Evolutionary conservation across 1,140 invertebrate genomes (phyloP), one percentile per base, ranked within the genome.

Genomic region (Liolophura sinensis): DNA sequence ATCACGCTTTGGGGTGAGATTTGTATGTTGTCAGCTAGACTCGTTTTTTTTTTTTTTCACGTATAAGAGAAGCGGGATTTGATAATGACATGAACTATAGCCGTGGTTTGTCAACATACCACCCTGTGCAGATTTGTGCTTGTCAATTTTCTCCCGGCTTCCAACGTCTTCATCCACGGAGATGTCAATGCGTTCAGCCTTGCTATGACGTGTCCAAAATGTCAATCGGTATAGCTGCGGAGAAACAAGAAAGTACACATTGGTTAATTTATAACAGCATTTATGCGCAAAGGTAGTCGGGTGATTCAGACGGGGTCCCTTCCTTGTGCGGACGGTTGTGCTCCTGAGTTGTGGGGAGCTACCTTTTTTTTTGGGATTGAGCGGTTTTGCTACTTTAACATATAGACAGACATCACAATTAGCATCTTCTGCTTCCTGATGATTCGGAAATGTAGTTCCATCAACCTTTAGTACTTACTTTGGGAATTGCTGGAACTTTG

Each of bases 181-280:
- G 12, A 82, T 73, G 51, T 81, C 78, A 11, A 73, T 62, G n/a
- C 80, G 65, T 56, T 75, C 57, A 12, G 60, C 62, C 11, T 71
- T 77, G 50, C 73, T 76, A 59, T 65, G 80, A 5, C 81, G 71
- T 47, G 57, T 76, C 80, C 79, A 82, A 71, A 76, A 83, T 0
- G 75, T 79, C 65, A 83, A 65, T 0, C 81, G 68, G 47, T 75
- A 69, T 40, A 83, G 62, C 81, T 83, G 69, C n/a, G 64, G 66
- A 56, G 40, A 54, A 47, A 58, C 48, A 60, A 58, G n/a, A 66
- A 48, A 46, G 24, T 5, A 54, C 25, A 47, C 46, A 47, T 47
- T 11, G 20, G 7, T 25, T 47, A 20, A 27, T 5, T 48, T 18
- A 47, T 6, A 1, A 9, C 4, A 27, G 20, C 27, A 18, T 4